A percentile compares a stretch with the other conserved stretches of the same genome.
These are phyloP conservation scores for Limnothrissa miodon DNA, from an alignment of 2,113 vertebrate species.

Conservation along the genomic window DNA sequence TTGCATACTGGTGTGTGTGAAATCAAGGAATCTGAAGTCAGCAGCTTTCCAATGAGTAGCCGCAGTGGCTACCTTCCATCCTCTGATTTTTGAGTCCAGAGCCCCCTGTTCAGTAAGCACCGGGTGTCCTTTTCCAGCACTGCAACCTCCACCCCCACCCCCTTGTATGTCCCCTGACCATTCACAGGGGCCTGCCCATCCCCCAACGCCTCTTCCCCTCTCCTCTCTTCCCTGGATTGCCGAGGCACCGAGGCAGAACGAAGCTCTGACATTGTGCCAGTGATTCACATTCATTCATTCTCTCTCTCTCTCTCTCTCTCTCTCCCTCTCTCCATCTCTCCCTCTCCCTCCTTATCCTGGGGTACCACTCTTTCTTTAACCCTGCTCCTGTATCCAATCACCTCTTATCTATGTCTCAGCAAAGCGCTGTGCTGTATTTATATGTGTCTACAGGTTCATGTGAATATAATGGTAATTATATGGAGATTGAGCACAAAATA, in stretches of 20 bases:
- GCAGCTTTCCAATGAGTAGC: neutral
- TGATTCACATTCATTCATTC: slow-evolving; percentile 43
- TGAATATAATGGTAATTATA: neutral
- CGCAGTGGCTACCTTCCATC: neutral
- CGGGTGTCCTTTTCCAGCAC: slow-evolving; percentile 37
- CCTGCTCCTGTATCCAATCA: slow-evolving; percentile 18
- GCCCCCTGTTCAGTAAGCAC: neutral
- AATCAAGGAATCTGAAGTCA: neutral
- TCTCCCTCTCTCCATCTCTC: slow-evolving; percentile 53
- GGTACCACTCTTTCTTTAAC: slow-evolving; percentile 45
- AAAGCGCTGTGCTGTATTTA: slow-evolving; percentile 1
- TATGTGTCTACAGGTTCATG: neutral
- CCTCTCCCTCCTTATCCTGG: slow-evolving; percentile 48
- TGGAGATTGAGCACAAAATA: neutral
- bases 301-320: slow-evolving; percentile 45
- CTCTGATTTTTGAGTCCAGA: neutral
- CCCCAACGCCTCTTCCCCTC: slow-evolving; percentile 68
- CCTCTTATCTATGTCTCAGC: neutral
- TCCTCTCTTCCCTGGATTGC: slow-evolving; percentile 58
- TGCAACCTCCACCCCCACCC: slow-evolving; percentile 52
- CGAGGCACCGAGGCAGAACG: slow-evolving; percentile 70
- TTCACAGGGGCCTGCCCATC: slow-evolving; percentile 62
- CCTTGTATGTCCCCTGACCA: slow-evolving; percentile 66
- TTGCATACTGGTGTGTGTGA: neutral
- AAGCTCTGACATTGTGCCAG: slow-evolving; percentile 73